Conservation (phyloP, 2,797 vertebrate species). For the Rousettus madagascariensis region DNA sequence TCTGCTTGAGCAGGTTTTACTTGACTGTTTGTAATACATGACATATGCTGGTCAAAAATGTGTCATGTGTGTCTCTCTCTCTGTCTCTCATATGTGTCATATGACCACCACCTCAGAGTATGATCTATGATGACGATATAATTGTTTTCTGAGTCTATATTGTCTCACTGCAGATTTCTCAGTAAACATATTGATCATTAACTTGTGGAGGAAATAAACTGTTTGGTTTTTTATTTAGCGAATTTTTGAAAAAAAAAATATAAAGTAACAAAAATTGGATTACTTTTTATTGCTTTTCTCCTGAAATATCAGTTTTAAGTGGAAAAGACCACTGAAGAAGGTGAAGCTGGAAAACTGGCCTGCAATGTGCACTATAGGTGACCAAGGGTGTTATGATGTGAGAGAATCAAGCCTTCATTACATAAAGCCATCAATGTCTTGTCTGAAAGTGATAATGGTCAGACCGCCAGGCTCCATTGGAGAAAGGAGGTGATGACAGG, state of each 20-base stretch:
- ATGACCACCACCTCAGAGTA: background rate
- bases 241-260: background rate
- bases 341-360: background rate
- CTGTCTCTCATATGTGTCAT: background rate
- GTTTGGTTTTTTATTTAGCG: background rate
- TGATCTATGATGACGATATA: background rate
- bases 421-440: background rate
- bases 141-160: background rate
- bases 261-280: background rate
- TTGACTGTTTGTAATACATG: background rate
- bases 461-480: background rate
- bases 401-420: background rate
- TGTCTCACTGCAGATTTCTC: background rate
- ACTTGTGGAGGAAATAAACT: background rate
- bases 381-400: background rate
- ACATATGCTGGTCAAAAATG: background rate
- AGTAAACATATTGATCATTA: background rate
- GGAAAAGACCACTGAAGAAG: background rate
- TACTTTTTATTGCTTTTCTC: background rate
- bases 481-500: background rate
- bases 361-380: background rate
- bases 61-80: background rate
- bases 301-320: background rate
- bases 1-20: background rate
- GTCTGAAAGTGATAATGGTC: background rate